Evolutionary conservation across 53 echinoderm and acorn worm species (phyloP).

Genomic region (Paracentrotus lividus): DNA sequence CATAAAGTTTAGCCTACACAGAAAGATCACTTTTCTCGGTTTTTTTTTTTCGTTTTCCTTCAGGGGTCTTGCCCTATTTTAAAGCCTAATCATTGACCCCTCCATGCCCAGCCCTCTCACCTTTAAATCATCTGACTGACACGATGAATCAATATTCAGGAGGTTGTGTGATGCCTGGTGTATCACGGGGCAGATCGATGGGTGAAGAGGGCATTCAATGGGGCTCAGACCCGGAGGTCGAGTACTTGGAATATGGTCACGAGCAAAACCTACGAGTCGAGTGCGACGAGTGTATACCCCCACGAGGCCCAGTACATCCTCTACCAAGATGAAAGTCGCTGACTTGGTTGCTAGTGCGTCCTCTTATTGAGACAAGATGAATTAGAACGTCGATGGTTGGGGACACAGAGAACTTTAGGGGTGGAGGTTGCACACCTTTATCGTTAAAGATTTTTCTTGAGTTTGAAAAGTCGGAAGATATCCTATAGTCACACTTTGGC

Average conservation of each 20-base stretch:
- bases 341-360: not conserved
- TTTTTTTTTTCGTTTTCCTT: no score
- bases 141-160: not conserved
- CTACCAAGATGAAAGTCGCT: no score
- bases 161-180: not conserved
- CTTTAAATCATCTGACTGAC: not conserved
- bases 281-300: not conserved
- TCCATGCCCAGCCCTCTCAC: not conserved
- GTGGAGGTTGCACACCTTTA: not conserved
- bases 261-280: slow-evolving; percentile 20
- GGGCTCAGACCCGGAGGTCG: slow-evolving; percentile 50
- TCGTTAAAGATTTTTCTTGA: no score
- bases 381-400: not conserved
- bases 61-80: no score
- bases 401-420: not conserved
- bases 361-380: not conserved
- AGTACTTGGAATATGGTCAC: slow-evolving; percentile 49
- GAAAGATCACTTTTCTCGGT: no score
- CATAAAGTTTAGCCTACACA: no score
- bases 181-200: slow-evolving; percentile 42
- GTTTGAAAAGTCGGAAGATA: no score
- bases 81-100: not conserved
- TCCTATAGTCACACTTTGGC: no score
- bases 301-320: not conserved
- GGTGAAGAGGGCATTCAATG: slow-evolving; percentile 44